A percentile compares a stretch with the other conserved stretches of the same genome.
phyloP scores from a whole-genome alignment of 1,140 invertebrate genomes.

The Drosophila kepulauana region DNA sequence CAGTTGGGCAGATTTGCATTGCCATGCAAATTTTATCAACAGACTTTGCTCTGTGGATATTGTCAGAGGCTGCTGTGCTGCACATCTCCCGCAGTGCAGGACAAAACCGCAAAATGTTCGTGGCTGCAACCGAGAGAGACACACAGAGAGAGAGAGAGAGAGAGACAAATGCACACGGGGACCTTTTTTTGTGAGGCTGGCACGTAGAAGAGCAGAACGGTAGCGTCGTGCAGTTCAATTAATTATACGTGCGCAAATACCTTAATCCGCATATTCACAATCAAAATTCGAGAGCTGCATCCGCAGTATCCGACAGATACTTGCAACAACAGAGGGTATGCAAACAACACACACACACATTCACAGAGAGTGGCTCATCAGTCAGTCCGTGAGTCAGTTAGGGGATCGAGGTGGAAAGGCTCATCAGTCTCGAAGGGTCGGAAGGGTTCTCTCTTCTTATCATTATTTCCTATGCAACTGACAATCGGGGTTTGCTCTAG shows the following conservation, averaged over 20 bases:
- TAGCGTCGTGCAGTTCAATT: slow-evolving; percentile 72
- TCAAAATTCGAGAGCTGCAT: slow-evolving; percentile 75
- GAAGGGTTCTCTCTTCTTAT: slow-evolving; percentile 26
- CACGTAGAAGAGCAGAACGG: slow-evolving; percentile 34
- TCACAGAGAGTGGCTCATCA: slow-evolving; percentile 43
- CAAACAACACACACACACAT: slow-evolving; percentile 63
- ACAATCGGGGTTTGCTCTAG: slow-evolving; percentile 9
- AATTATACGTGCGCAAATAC: slow-evolving; percentile 84
- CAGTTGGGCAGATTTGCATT: slow-evolving; percentile 49
- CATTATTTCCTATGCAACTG: slow-evolving; percentile 19
- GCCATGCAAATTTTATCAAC: slow-evolving; percentile 45
- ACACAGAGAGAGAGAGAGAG: neutral
- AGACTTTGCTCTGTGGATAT: neutral
- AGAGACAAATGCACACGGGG: neutral
- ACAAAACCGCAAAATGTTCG: slow-evolving; percentile 35
- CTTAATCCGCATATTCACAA: slow-evolving; percentile 82
- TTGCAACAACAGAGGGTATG: slow-evolving; percentile 65
- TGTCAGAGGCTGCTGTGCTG: slow-evolving; percentile 15
- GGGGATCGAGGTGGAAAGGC: slow-evolving; percentile 1
- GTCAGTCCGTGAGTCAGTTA: slow-evolving; percentile 36
- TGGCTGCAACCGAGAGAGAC: neutral
- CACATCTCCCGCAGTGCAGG: slow-evolving; percentile 48
- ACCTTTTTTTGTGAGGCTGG: slow-evolving; percentile 1
- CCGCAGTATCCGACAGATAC: slow-evolving; percentile 61
- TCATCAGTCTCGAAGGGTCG: slow-evolving; percentile 21